Conservation (phyloP, 2,888 invertebrate species). For the Sarcophaga caerulescens region DNA sequence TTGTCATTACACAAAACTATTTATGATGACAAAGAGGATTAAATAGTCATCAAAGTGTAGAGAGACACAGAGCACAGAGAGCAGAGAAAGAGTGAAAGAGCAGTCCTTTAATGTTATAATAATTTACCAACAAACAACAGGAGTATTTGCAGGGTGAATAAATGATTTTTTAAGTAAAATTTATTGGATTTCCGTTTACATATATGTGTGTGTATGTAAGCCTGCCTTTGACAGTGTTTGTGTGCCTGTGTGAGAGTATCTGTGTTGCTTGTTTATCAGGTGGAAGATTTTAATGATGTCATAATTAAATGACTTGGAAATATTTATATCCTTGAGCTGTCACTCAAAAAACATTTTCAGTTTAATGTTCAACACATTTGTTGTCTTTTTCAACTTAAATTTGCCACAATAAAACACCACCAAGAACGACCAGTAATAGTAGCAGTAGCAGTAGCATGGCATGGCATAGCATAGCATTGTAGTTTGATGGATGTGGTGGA, state of each 20-base stretch:
- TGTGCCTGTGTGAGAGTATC: background rate
- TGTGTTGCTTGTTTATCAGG: slow-evolving; percentile 65
- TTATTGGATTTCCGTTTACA: background rate
- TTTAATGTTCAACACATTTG: slow-evolving; percentile 22
- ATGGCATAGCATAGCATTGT: no score
- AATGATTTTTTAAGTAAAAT: slow-evolving; percentile 12
- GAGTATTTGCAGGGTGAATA: background rate
- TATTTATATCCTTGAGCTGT: slow-evolving; percentile 64
- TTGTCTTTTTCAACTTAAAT: slow-evolving; percentile 6
- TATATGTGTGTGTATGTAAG: background rate
- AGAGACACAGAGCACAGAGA: slow-evolving; percentile 1
- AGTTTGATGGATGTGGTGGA: no score
- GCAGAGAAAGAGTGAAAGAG: background rate
- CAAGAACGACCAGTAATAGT: background rate
- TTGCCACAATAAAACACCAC: background rate
- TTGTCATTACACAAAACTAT: slow-evolving; percentile 11
- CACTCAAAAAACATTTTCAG: slow-evolving; percentile 47
- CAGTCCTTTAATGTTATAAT: background rate
- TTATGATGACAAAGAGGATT: slow-evolving; percentile 26
- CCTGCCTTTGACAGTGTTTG: background rate
- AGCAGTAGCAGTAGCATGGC: background rate
- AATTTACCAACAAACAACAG: background rate
- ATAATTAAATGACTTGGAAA: slow-evolving; percentile 72
- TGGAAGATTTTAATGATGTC: slow-evolving; percentile 72
- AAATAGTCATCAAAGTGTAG: background rate